phyloP scores from a whole-genome alignment of 2,888 invertebrate genomes.

The Therioaphis trifolii region DNA sequence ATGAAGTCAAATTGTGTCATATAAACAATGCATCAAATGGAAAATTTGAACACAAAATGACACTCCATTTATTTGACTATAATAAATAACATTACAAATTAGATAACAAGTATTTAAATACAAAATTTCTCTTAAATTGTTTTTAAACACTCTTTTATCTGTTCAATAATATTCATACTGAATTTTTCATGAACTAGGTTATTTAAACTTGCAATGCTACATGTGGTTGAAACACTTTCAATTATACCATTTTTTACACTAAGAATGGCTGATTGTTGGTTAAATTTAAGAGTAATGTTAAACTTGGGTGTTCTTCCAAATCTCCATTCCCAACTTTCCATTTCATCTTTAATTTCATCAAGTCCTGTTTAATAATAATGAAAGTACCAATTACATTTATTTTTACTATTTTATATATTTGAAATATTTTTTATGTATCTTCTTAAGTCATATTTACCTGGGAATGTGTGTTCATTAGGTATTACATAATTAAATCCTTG shows the following conservation, averaged over 20 bases:
- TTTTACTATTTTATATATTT: too few relatives aligned
- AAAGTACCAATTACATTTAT: neutral
- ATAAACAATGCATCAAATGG: neutral
- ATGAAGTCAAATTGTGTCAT: neutral
- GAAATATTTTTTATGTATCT: too few relatives aligned
- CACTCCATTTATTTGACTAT: constrained; percentile 17
- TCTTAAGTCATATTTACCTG: constrained; percentile 74
- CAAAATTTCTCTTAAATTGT: neutral
- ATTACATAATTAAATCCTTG: constrained; percentile 87
- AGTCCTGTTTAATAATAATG: constrained; percentile 73
- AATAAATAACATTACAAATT: neutral
- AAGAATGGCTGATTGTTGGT: constrained; percentile 67
- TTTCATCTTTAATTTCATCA: constrained; percentile 76
- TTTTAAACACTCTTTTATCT: constrained; percentile 50
- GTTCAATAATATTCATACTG: constrained; percentile 28
- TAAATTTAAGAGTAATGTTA: constrained; percentile 73
- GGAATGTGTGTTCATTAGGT: constrained; percentile 89
- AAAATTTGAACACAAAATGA: neutral
- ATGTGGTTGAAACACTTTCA: constrained; percentile 43
- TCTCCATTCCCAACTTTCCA: constrained; percentile 88
- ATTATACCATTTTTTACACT: constrained; percentile 48
- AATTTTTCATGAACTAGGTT: constrained; percentile 43
- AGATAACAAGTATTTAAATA: neutral
- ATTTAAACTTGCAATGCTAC: constrained; percentile 3
- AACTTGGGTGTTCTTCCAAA: constrained; percentile 89